A percentile compares a stretch with the other conserved stretches of the same genome.
phyloP scores from a whole-genome alignment of 2,888 invertebrate genomes.

The Dicyrtoma fusca region DNA sequence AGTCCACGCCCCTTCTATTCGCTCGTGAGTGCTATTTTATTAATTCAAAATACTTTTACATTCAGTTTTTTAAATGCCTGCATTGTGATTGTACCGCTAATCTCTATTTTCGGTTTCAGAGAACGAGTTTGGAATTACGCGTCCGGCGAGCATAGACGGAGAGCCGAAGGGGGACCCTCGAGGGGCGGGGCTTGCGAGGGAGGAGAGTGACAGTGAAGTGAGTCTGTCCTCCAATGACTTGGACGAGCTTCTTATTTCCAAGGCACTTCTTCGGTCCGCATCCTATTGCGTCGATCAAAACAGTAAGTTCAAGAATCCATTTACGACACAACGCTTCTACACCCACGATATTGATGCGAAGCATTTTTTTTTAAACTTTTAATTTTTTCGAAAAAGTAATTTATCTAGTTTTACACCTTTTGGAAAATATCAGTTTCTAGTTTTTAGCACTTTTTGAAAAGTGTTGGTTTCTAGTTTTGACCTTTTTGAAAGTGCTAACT shows the following conservation, averaged over 20 bases:
- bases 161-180: background rate
- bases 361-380: too few species aligned
- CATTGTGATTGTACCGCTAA: background rate
- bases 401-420: too few species aligned
- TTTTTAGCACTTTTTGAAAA: too few species aligned
- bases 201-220: slow-evolving; percentile 17
- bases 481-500: too few species aligned
- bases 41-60: background rate
- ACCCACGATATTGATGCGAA: too few species aligned
- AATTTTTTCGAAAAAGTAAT: too few species aligned
- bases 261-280: slow-evolving; percentile 29
- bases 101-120: slow-evolving; percentile 16
- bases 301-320: slow-evolving; percentile 4
- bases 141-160: slow-evolving; percentile 28
- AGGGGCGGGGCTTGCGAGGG: background rate
- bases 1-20: slow-evolving; percentile 37
- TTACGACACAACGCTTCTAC: too few species aligned
- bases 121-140: slow-evolving; percentile 28
- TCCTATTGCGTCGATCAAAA: slow-evolving; percentile 27
- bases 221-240: slow-evolving; percentile 37
- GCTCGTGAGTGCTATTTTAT: slow-evolving; percentile 17
- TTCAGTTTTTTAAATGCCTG: background rate
- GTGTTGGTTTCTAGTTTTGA: too few species aligned
- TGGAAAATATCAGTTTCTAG: too few species aligned
- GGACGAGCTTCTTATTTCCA: slow-evolving; percentile 41